phyloP scores from a whole-genome alignment of 2,113 vertebrate genomes.

The Heterotis niloticus region DNA sequence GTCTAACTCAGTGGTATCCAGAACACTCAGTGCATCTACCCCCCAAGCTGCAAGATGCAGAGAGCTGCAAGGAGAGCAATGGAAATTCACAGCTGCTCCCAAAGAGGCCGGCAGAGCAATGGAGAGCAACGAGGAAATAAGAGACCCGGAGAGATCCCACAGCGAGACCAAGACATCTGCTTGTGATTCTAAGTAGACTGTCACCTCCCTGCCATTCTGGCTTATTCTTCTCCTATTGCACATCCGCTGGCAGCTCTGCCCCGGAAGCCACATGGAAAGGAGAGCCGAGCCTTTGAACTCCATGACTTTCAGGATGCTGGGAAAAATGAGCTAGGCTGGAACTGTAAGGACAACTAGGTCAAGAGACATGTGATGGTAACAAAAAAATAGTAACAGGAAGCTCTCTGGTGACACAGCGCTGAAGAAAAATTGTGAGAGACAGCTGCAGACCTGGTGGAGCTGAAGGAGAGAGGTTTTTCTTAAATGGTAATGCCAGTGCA shows the following conservation, averaged over 20 bases:
- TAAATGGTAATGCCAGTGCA: constrained; percentile 12
- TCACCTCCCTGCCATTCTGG: not conserved
- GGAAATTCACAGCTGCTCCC: not conserved
- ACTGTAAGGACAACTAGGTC: constrained; percentile 18
- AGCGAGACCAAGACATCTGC: too few relatives aligned
- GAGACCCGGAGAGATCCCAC: too few relatives aligned
- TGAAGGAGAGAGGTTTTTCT: constrained; percentile 13
- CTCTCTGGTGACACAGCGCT: constrained; percentile 19
- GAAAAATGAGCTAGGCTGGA: constrained; percentile 1
- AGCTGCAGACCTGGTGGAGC: constrained; percentile 15
- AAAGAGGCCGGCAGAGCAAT: too few relatives aligned
- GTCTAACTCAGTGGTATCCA: constrained; percentile 19
- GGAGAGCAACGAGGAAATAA: too few relatives aligned
- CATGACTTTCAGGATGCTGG: not conserved
- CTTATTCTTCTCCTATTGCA: not conserved
- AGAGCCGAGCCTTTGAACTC: constrained; percentile 6
- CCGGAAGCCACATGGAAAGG: not conserved
- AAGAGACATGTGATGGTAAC: constrained; percentile 18
- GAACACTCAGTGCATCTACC: constrained; percentile 2
- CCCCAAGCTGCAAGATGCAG: not conserved
- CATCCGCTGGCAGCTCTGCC: not conserved
- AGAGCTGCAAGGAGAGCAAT: not conserved
- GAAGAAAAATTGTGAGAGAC: constrained; percentile 23
- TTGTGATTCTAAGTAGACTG: constrained; percentile 2
- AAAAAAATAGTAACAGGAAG: constrained; percentile 15